Percentiles rank a stretch among this genome's conserved stretches.
Evolutionary conservation across 2,888 invertebrate genomes (phyloP).

Genomic region (Acrobasis consociella): DNA sequence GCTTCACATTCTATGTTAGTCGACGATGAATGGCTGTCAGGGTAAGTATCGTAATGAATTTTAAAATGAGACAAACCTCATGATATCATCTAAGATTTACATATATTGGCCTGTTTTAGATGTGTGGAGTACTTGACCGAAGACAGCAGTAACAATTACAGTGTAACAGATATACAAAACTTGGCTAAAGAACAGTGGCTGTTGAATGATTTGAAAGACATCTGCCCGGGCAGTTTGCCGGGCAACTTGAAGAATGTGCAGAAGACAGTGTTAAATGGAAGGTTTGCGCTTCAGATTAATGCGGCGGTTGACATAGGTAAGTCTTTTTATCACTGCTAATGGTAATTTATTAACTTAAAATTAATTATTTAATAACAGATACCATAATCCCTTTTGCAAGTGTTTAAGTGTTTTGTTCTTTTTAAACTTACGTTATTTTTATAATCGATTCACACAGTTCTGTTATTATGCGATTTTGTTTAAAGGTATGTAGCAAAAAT

Average conservation of each 20-base stretch:
- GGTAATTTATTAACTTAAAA: too few relatives aligned
- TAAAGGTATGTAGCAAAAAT: too few relatives aligned
- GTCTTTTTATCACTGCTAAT: conserved; percentile 44
- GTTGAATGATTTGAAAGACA: conserved; percentile 84
- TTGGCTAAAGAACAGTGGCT: conserved; percentile 87
- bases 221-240: conserved; percentile 85
- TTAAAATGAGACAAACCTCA: not conserved
- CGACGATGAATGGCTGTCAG: conserved; percentile 69
- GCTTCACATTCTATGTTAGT: conserved; percentile 60
- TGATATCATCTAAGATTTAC: not conserved
- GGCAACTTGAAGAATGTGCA: conserved; percentile 70
- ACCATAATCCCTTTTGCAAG: too few relatives aligned
- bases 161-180: conserved; percentile 73
- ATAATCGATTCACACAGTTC: too few relatives aligned
- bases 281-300: conserved; percentile 85
- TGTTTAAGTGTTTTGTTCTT: too few relatives aligned
- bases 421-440: too few relatives aligned
- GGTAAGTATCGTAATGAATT: conserved; percentile 45
- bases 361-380: too few relatives aligned
- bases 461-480: too few relatives aligned
- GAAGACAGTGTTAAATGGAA: conserved; percentile 75
- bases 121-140: conserved; percentile 81
- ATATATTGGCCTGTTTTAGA: conserved; percentile 43
- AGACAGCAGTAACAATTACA: conserved; percentile 62
- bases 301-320: conserved; percentile 84